Base-by-base conservation (phyloP, 2,888 invertebrate species). In the Galerucella pusilla region DNA sequence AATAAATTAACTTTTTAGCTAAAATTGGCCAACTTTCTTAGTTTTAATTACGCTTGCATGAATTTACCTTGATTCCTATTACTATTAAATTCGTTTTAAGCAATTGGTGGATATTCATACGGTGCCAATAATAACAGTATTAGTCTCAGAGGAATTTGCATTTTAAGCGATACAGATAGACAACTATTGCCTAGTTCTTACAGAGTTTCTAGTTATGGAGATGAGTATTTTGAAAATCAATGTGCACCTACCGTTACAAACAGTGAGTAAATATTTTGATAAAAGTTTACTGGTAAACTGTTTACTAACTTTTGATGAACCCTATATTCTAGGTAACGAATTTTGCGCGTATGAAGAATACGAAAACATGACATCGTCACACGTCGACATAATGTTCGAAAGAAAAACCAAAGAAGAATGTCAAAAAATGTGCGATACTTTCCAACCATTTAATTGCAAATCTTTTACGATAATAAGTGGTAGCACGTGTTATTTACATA, bases 181-280 rank as follows among this genome's bases (percentile, higher is more conserved):
- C 92, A 93, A 83, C 91, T 93, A 0, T 91, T 93, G 80, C 94
- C 95, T 0, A 94, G 93, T 84, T 92, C 94, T 3, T 96, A 94
- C 86, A 89, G 94, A 59, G 93, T 93, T 5, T 92, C 94, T 2
- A 91, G 92, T 83, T 92, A 91, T 82, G 91, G 93, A 81, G 93
- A 95, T 46, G 94, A 95, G 83, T 96, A 96, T 86, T 91, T 96
- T 81, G 95, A 96, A 86, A 95, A 94, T 87, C 93, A 95, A 84
- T 96, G 96, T 87, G 88, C 90, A 78, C 91, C 91, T 90, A 81
- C 79, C 80, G 76, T 68, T 20, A 45, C n/a, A 25, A 57, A 57
- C 20, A 61, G 73, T 75, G 71, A 74, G 65, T 52, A 60, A 5
- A 42, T 42, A 35, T 35, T 35, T 35, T 35, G 4, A 35, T 35